Evolutionary conservation across 2,888 invertebrate species (phyloP).

Genomic region (Ypsolopha sequella): DNA sequence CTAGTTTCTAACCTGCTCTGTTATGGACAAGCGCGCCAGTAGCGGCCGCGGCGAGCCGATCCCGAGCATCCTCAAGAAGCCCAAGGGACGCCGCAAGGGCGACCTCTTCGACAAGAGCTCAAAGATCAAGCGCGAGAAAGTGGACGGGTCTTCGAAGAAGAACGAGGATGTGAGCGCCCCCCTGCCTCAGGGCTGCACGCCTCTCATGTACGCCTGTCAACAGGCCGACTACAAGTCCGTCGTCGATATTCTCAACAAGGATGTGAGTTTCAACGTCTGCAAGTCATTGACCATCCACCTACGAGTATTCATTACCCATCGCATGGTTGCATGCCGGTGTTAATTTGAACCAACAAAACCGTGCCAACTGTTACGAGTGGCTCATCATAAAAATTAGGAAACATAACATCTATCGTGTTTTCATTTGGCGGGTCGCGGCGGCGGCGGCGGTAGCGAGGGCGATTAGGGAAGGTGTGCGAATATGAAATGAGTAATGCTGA

Average conservation of each 20-base stretch:
- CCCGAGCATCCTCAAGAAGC: slow-evolving; percentile 61
- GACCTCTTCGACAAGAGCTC: slow-evolving; percentile 57
- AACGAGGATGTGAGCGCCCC: slow-evolving; percentile 45
- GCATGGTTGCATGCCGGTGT: slow-evolving; percentile 1
- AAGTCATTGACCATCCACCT: background rate
- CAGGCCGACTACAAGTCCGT: slow-evolving; percentile 86
- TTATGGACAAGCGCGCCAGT: slow-evolving; percentile 57
- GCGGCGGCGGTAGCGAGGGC: slow-evolving; percentile 1
- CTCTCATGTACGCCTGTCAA: slow-evolving; percentile 93
- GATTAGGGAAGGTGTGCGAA: slow-evolving; percentile 20
- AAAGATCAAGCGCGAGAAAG: slow-evolving; percentile 58
- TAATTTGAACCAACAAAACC: background rate
- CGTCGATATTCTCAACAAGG: slow-evolving; percentile 78
- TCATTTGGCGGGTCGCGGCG: background rate
- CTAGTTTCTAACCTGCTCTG: slow-evolving; percentile 20
- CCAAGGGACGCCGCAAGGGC: slow-evolving; percentile 43
- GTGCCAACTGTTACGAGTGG: slow-evolving; percentile 2
- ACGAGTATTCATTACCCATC: background rate
- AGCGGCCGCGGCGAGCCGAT: slow-evolving; percentile 57
- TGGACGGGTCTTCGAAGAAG: slow-evolving; percentile 36
- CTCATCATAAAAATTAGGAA: background rate
- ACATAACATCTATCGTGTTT: background rate
- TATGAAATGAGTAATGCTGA: slow-evolving; percentile 26
- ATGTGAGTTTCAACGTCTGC: slow-evolving; percentile 69
- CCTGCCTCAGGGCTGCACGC: slow-evolving; percentile 80